phyloP scores from a whole-genome alignment of 2,888 invertebrate genomes.

The Dexiosoma caninum region DNA sequence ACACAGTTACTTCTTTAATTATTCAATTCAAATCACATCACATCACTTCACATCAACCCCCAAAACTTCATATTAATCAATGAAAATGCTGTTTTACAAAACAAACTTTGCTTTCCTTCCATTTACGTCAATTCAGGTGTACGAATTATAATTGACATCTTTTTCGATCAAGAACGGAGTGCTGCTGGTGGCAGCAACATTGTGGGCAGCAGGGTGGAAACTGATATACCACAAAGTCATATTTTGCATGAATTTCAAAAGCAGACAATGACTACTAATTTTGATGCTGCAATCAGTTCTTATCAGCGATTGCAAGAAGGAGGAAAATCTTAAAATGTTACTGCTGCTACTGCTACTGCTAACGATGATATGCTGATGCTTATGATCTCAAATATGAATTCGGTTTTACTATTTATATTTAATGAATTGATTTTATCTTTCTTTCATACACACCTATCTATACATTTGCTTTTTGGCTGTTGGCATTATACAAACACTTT shows the following conservation, averaged over 20 bases:
- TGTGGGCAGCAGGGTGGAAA: constrained; percentile 74
- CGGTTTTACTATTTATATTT: constrained; percentile 18
- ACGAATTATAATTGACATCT: constrained; percentile 75
- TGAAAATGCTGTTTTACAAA: too few relatives aligned
- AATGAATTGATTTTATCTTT: neutral
- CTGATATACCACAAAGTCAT: constrained; percentile 75
- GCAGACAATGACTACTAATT: constrained; percentile 61
- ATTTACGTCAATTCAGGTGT: constrained; percentile 68
- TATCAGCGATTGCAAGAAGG: neutral
- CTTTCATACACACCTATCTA: neutral
- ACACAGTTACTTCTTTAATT: neutral
- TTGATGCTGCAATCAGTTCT: neutral
- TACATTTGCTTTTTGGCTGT: neutral
- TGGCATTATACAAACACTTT: neutral
- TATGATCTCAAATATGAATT: neutral
- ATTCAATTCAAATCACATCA: neutral
- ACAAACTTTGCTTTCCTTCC: neutral
- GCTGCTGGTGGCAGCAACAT: constrained; percentile 69
- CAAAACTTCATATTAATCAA: constrained; percentile 5
- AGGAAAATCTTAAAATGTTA: neutral
- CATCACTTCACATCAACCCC: neutral
- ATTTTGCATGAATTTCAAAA: constrained; percentile 75
- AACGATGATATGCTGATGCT: too few relatives aligned
- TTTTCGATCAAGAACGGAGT: constrained; percentile 70
- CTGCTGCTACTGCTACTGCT: neutral